These are phyloP conservation scores for Hycleus phaleratus DNA, from an alignment of 1,140 invertebrate genomes.

Conservation along the genomic window DNA sequence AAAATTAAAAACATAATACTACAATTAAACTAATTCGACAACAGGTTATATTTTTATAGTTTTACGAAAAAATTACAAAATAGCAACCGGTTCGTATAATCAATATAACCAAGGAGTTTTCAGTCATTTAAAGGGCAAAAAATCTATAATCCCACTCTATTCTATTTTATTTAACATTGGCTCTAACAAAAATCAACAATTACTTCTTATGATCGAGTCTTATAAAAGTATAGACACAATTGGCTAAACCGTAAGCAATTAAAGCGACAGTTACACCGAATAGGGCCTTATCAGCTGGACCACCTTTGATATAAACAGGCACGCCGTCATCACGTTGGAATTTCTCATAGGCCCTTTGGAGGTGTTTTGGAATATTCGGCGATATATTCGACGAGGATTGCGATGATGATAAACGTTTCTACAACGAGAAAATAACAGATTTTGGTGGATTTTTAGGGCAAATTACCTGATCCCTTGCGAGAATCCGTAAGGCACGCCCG, in stretches of 20 bases:
- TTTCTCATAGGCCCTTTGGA: background rate
- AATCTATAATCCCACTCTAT: background rate
- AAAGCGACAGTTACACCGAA: background rate
- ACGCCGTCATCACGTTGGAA: slow-evolving; percentile 1
- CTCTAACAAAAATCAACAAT: background rate
- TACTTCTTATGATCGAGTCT: background rate
- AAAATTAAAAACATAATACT: background rate
- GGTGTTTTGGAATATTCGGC: background rate
- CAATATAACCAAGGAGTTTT: slow-evolving; percentile 16
- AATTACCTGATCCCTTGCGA: too few species aligned
- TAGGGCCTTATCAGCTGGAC: background rate
- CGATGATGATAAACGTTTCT: background rate
- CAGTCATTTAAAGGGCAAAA: background rate
- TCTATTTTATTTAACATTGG: too few species aligned
- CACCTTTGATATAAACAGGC: background rate
- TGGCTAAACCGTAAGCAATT: background rate
- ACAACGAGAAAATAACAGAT: background rate
- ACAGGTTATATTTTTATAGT: too few species aligned
- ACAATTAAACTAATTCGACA: background rate
- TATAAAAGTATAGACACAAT: background rate
- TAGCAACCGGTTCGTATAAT: slow-evolving; percentile 15
- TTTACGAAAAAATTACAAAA: slow-evolving; percentile 3
- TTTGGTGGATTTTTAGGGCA: too few species aligned
- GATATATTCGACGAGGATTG: background rate
- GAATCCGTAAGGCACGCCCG: too few species aligned